A percentile compares a stretch with the other conserved stretches of the same genome.
Conservation (phyloP, 1,140 invertebrate species). For the Papilio helenus region DNA sequence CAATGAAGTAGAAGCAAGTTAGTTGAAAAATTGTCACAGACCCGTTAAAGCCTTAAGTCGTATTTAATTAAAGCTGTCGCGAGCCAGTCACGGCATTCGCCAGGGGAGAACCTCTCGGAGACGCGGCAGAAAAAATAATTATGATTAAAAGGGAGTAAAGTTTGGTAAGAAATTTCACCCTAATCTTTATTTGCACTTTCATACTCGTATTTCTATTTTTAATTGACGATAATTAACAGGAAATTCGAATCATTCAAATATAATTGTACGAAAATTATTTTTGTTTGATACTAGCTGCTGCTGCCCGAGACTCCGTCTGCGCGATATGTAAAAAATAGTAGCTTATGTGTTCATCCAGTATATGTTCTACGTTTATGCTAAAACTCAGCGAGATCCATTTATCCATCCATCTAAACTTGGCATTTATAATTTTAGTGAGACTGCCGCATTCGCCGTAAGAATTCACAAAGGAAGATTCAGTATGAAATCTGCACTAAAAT, state of each 20-base stretch:
- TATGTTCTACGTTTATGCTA: no score
- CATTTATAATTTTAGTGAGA: no score
- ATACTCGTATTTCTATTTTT: constrained; percentile 7
- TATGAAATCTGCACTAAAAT: no score
- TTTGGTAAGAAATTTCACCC: constrained; percentile 45
- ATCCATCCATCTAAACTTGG: no score
- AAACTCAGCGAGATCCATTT: no score
- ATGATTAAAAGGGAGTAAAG: constrained; percentile 50
- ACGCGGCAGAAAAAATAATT: constrained; percentile 65
- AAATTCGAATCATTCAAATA: constrained; percentile 25
- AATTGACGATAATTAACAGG: background rate
- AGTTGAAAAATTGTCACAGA: constrained; percentile 61
- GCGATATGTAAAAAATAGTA: no score
- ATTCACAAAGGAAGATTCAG: no score
- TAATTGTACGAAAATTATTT: background rate
- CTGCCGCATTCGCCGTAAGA: no score
- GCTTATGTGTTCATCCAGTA: no score
- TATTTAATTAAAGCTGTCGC: constrained; percentile 71
- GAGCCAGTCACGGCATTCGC: constrained; percentile 56
- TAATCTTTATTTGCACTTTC: constrained; percentile 44
- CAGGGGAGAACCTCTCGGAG: constrained; percentile 53
- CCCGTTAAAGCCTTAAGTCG: constrained; percentile 70
- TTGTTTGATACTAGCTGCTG: no score
- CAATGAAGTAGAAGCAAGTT: constrained; percentile 60
- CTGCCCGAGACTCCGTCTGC: no score